These are phyloP conservation scores for Australoheros facetus DNA, from an alignment of 2,797 vertebrate genomes.

Conservation along the genomic window DNA sequence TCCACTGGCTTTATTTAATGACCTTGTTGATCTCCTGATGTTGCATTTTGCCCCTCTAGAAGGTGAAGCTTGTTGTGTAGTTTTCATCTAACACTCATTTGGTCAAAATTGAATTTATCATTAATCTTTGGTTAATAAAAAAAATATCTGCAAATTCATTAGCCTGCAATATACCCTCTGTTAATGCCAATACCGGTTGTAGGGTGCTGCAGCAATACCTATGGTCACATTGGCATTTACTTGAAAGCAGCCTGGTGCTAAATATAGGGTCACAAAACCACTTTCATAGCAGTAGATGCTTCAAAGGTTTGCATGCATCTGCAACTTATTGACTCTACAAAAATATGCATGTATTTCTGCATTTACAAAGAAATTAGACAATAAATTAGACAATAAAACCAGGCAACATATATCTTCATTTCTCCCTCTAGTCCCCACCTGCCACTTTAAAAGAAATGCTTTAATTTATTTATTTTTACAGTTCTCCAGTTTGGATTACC, in stretches of 20 bases:
- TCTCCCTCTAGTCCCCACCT: background rate
- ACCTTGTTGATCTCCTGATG: background rate
- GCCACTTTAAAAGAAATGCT: background rate
- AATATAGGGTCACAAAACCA: background rate
- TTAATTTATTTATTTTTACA: constrained; percentile 16
- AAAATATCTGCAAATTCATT: background rate
- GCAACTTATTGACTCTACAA: background rate
- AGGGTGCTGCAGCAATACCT: background rate
- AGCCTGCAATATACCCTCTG: background rate
- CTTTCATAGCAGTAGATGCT: background rate
- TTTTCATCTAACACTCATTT: fast-evolving
- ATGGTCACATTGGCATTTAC: background rate
- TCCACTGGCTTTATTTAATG: too few species aligned
- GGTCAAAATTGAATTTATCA: background rate
- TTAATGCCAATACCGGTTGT: background rate
- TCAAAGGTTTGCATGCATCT: background rate
- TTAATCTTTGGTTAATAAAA: background rate
- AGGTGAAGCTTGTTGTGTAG: background rate
- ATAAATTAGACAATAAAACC: background rate
- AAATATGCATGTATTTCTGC: background rate
- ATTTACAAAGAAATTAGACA: background rate
- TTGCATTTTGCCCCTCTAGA: background rate
- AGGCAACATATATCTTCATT: background rate
- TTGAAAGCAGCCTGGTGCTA: background rate
- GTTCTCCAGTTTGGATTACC: constrained; percentile 66